Base-by-base conservation (phyloP, 2,797 vertebrate genomes). In the Eurystomus glaucurus region DNA sequence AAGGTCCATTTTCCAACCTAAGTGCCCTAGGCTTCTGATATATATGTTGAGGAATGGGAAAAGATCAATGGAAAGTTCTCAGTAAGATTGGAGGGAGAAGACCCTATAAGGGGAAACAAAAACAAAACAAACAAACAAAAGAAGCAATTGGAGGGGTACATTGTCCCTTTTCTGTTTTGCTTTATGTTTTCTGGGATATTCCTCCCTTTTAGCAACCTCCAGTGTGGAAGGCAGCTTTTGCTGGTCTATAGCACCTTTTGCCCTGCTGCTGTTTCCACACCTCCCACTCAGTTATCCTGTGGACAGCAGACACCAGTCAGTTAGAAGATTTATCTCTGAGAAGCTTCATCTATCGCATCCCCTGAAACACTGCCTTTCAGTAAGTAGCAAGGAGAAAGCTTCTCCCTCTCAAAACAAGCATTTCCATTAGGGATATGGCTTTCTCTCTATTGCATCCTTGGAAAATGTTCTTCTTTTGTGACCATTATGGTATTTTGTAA, bases 61-160 rank as follows among this genome's bases (percentile, higher is more conserved):
- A 68, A 65, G 19, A 54, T 13, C 14, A 51, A 58, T 6, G 14
- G 6, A 4, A 85, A 77, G 6, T 41, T 41, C 41, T 64, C 25
- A 48, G 6, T 9, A 15, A 51, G 28, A 57, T 0, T 10, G 20
- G 8, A 74, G 66, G 0, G 1, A 64, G 26, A 75, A 39, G 14
- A 75, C 1, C 39, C 48, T 46, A 22, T 3, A 1, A 1, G 17
- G 12, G 10, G 4, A 12, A 64, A 77, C 8, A 15, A 90, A 75
- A 58, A 7, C 20, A 54, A 64, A 58, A 14, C 1, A 23, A n/a
- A 26, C 15, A 39, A 29, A 50, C 35, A 28, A 21, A 21, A 48
- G 50, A 7, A 43, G 25, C 28, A 83, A 13, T 31, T 50, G 9
- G 15, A 62, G 15, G 26, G 3, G 20, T 31, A 41, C 22, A 19